Base-by-base conservation (phyloP, 2,888 invertebrate genomes). In the Noctuana brunneofusca region DNA sequence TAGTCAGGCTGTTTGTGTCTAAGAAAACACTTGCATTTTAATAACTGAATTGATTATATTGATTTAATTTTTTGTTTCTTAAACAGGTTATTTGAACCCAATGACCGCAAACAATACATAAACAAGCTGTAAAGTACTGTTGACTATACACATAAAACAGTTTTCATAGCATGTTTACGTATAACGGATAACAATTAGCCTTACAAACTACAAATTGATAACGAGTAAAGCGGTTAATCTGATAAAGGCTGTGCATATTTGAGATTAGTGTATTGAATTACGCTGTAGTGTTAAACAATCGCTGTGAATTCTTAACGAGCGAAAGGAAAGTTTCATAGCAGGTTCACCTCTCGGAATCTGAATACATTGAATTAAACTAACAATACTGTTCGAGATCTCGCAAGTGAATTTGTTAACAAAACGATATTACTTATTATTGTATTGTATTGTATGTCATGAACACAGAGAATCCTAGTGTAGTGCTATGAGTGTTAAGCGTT, bases 211-310 rank as follows among this genome's bases (percentile, higher is more conserved):
- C 22, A 60, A 22, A 27, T 49, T 41, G 67, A 63, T 67, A 67
- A 66, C 57, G 65, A 64, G 58, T 53, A 64, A 64, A 49, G 55
- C 62, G 62, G 60, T 30, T 54, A 54, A 66, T 65, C 58, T 30
- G 52, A 54, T 58, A 64, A 66, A 60, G 55, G 30, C 55, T 66
- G 56, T 63, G 63, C 55, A 65, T 62, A 66, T 58, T 63, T 43
- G 41, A 64, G 60, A 58, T 54, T 57, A 50, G 41, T 41, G 52
- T 52, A 66, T 58, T 57, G 65, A 65, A 65, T 58, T 59, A 41
- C 49, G 65, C 56, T 53, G 54, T 35, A 38, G 38, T 46, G 54
- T 54, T 52, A 59, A 56, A 54, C 54, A 59, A 59, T 30, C 57
- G 66, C 55, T 60, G 50, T 38, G 30, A 53, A 52, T 27, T 14